A percentile compares a stretch with the other conserved stretches of the same genome.
These are phyloP conservation scores for Tenebrio molitor DNA, from an alignment of 1,140 invertebrate genomes.

Conservation along the genomic window DNA sequence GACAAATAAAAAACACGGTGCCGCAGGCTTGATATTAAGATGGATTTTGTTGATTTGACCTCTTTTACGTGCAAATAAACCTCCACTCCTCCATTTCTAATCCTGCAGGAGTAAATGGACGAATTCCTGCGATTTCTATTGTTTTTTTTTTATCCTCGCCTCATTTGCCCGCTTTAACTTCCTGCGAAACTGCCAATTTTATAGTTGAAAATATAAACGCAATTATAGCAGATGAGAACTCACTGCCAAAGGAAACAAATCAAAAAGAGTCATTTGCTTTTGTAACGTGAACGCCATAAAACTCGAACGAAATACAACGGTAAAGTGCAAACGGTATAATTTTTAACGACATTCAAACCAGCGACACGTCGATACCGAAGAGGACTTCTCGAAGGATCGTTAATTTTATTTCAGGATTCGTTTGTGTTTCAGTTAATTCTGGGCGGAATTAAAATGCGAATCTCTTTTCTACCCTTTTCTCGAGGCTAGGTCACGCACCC, in stretches of 20 bases:
- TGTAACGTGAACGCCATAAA: not conserved
- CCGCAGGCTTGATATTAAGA: too few species aligned
- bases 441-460: not conserved
- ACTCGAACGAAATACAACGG: not conserved
- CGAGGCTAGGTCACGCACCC: slow-evolving; percentile 15
- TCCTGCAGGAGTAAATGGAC: too few species aligned
- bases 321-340: slow-evolving; percentile 28
- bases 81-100: too few species aligned
- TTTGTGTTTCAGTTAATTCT: slow-evolving; percentile 10
- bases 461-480: slow-evolving; percentile 29
- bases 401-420: not conserved
- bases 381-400: not conserved
- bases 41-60: too few species aligned
- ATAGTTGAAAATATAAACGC: slow-evolving; percentile 15
- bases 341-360: slow-evolving; percentile 29
- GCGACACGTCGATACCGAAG: not conserved
- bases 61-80: too few species aligned
- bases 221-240: not conserved
- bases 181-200: too few species aligned
- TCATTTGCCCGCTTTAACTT: too few species aligned
- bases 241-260: slow-evolving; percentile 2
- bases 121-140: too few species aligned
- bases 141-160: too few species aligned
- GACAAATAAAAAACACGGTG: too few species aligned
- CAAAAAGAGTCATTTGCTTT: slow-evolving; percentile 19